Base-by-base conservation (phyloP, 2,888 invertebrate genomes). In the Neoscelio sp. region DNA sequence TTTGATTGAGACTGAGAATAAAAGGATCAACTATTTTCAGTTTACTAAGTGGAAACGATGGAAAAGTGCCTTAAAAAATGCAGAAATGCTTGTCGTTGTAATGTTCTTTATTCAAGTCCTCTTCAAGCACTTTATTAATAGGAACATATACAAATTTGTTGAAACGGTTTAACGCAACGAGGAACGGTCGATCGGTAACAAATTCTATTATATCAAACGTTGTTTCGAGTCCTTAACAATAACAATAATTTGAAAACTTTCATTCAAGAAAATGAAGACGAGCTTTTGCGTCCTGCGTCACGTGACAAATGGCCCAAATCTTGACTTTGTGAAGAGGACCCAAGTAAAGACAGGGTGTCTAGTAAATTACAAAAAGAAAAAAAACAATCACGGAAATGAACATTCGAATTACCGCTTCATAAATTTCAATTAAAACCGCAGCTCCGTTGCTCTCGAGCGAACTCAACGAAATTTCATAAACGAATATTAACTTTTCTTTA, bases 81-180 rank as follows among this genome's bases (percentile, higher is more conserved):
- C 64, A 76, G 35, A 30, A 23, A 33, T 26, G 17, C 20, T 35
- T 76, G 60, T 50, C 74, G 50, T 78, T 67, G 23, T 44, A 71
- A 71, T 13, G 30, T 78, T 73, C 78, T 78, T 78, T 78, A 78
- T 78, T 78, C 67, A 78, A 78, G 78, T 78, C 78, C 78, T 78
- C 78, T 78, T 68, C 73, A n/a, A n/a, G 44, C 46, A 54, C 52
- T 78, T 52, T 58, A 38, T 60, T 38, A 26, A 20, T 35, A 71
- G 54, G 52, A 67, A 62, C 77, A 78, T 65, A 65, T 60, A 78
- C 62, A 68, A 28, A 13, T 68, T 64, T 40, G 2, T 40, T 13
- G 33, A 15, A 67, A 46, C 26, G 54, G 23, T 33, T 38, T 15
- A 42, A 20, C 54, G 46, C 68, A 62, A 40, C 58, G 46, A 68